A percentile compares a stretch with the other conserved stretches of the same genome.
phyloP scores from a whole-genome alignment of 2,113 vertebrate genomes.

The Helogale parvula region DNA sequence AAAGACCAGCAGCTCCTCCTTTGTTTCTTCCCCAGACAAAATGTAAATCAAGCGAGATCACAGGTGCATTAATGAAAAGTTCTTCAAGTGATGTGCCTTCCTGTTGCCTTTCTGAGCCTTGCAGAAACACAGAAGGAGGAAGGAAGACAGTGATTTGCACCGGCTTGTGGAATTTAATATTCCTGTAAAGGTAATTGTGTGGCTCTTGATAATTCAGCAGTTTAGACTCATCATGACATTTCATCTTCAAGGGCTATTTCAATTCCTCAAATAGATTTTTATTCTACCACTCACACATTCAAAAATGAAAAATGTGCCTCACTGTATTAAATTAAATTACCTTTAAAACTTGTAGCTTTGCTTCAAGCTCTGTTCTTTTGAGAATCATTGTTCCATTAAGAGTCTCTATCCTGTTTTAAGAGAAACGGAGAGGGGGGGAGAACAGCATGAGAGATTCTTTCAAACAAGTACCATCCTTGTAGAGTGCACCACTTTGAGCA shows the following conservation, averaged over 20 bases:
- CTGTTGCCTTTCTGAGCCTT: not conserved
- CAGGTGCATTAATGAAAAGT: slow-evolving; percentile 41
- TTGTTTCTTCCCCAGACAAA: not conserved
- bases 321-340: slow-evolving; percentile 81
- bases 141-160: slow-evolving; percentile 59
- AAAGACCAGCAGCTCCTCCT: not conserved
- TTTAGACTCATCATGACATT: slow-evolving; percentile 60
- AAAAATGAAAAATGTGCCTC: slow-evolving; percentile 53
- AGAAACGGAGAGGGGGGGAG: not conserved
- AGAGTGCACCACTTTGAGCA: not conserved
- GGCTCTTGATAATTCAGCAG: slow-evolving; percentile 66
- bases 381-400: slow-evolving; percentile 89
- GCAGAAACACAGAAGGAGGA: not conserved
- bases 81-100: not conserved
- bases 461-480: slow-evolving; percentile 31
- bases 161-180: slow-evolving; percentile 13
- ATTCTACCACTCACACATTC: slow-evolving; percentile 63
- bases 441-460: not conserved
- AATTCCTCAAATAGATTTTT: slow-evolving; percentile 58
- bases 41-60: slow-evolving; percentile 64
- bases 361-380: slow-evolving; percentile 93
- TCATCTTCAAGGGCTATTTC: slow-evolving; percentile 64
- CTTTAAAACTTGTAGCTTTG: slow-evolving; percentile 91
- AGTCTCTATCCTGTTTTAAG: slow-evolving; percentile 90
- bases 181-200: slow-evolving; percentile 54